These are phyloP conservation scores for Gibbula magus DNA, from an alignment of 2,888 invertebrate genomes.

Conservation along the genomic window DNA sequence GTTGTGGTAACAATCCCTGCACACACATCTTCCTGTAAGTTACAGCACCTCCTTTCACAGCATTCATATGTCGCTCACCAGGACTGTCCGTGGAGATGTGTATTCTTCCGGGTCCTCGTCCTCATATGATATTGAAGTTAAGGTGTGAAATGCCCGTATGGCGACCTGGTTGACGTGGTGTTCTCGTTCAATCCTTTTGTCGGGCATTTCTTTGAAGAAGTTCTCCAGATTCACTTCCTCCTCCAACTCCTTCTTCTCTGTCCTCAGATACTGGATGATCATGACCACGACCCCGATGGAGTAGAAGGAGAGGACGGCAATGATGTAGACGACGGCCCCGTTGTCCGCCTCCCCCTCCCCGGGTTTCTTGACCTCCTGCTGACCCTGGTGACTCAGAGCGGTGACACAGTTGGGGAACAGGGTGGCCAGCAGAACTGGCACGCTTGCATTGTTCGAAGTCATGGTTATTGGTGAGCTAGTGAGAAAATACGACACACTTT, in stretches of 20 bases:
- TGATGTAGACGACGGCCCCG: slow-evolving; percentile 66
- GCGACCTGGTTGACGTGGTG: slow-evolving; percentile 64
- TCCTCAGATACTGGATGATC: slow-evolving; percentile 65
- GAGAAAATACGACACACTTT: not conserved
- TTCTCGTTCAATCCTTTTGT: slow-evolving; percentile 59
- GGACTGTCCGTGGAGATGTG: slow-evolving; percentile 28
- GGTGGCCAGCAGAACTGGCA: slow-evolving; percentile 1
- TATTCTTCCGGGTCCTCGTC: slow-evolving; percentile 41
- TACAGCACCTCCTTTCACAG: not conserved
- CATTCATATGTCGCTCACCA: slow-evolving; percentile 36
- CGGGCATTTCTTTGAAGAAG: slow-evolving; percentile 66
- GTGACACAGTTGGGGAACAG: slow-evolving; percentile 12
- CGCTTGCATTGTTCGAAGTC: not conserved
- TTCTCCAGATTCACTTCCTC: slow-evolving; percentile 64
- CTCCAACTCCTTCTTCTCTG: slow-evolving; percentile 61
- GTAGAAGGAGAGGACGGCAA: slow-evolving; percentile 64
- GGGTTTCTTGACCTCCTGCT: not conserved
- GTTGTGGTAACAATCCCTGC: too few relatives aligned
- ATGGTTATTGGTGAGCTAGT: not conserved
- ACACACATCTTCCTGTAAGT: too few relatives aligned
- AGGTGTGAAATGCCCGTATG: slow-evolving; percentile 66
- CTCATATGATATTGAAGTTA: slow-evolving; percentile 60
- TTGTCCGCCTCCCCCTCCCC: slow-evolving; percentile 48
- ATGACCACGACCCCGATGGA: slow-evolving; percentile 65
- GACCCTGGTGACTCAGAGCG: not conserved